phyloP scores from a whole-genome alignment of 1,140 invertebrate species.

The Halictus rubicundus region DNA sequence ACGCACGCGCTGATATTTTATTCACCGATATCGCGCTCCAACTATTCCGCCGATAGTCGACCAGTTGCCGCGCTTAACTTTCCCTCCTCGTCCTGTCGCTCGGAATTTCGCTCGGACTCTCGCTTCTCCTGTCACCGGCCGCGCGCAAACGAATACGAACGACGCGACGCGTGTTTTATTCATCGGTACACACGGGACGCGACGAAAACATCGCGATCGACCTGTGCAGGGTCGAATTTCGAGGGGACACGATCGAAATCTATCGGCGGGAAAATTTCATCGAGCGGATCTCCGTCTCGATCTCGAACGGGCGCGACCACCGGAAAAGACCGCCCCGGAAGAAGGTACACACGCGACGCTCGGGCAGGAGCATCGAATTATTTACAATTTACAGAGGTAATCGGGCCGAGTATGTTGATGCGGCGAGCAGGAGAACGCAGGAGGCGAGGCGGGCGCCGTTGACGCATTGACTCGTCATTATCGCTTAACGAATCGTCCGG shows the following conservation, averaged over 20 bases:
- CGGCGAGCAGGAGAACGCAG: background rate
- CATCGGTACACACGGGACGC: slow-evolving; percentile 16
- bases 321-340: too few relatives aligned
- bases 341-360: background rate
- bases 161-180: slow-evolving; percentile 31
- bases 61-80: slow-evolving; percentile 19
- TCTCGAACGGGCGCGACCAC: too few relatives aligned
- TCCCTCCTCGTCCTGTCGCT: slow-evolving; percentile 4
- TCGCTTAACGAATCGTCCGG: slow-evolving; percentile 75
- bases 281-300: background rate
- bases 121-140: background rate
- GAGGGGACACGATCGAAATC: background rate
- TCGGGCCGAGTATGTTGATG: slow-evolving; percentile 11
- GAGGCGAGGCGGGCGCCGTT: slow-evolving; percentile 55
- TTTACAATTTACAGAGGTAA: slow-evolving; percentile 74
- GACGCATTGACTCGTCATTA: slow-evolving; percentile 78
- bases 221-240: background rate
- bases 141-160: slow-evolving; percentile 20
- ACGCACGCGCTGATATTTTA: slow-evolving; percentile 71
- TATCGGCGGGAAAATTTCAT: background rate
- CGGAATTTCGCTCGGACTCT: background rate
- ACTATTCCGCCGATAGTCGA: slow-evolving; percentile 69
- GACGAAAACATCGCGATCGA: slow-evolving; percentile 8
- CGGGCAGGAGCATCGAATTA: slow-evolving; percentile 51
- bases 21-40: slow-evolving; percentile 74